Base-by-base conservation (phyloP, 1,140 invertebrate species). In the Anadara kagoshimensis region DNA sequence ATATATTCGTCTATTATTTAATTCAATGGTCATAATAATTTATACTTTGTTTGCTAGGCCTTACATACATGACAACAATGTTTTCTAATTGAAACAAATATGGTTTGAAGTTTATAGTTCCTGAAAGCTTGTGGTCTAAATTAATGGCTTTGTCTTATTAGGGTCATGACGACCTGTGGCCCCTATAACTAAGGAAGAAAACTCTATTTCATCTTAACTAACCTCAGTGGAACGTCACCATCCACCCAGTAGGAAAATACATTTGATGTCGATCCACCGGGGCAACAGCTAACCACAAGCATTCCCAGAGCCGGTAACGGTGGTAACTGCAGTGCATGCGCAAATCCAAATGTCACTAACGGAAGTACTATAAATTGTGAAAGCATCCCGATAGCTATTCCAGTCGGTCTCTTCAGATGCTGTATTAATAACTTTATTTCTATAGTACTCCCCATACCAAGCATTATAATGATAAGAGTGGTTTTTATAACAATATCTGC, bases 291-390 rank as follows among this genome's bases (percentile, higher is more conserved):
- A 22, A 89, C 76, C 18, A 90, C 79, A 5, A 90, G 78, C 69
- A 88, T 79, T 5, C 85, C 85, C 18, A 87, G 72, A 26, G 84
- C 83, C n/a, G 82, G 78, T 47, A 80, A 75, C 0, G 79, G 78
- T 3, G 64, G 49, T 16, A 87, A 58, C 58, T 82, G 76, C 29
- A 85, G 78, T 16, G 75, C 57, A 41, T 81, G 63, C 26, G 73
- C 77, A 43, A 89, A 77, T 36, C 71, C 75, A 73, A 85, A 89
- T n/a, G 85, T 87, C 14, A 81, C 73, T 11, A 87, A 76, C 1
- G 90, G 90, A 53, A 91, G 73, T 22, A 91, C 59, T 18, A 89
- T 61, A 71, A 90, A 91, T 78, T 91, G 90, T 29, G 86, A 85
- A n/a, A 83, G 61, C 84, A 90, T 86, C 1, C 90, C 89, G 20